Base-by-base conservation (phyloP, 2,797 vertebrate species). In the Diplodus sargus region DNA sequence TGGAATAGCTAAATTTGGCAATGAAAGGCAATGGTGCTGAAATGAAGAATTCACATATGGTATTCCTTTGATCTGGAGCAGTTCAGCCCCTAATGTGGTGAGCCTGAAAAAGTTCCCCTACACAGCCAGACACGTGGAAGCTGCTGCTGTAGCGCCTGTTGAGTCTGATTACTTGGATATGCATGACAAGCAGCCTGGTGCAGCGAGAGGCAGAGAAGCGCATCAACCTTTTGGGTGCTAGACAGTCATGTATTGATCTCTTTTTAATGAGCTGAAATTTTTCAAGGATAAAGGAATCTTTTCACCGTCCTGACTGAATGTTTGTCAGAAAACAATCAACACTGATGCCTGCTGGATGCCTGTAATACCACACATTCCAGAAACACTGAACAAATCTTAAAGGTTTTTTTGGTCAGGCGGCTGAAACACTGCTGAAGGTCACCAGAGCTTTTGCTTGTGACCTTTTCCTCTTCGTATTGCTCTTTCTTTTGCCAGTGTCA, bases 1-100 rank as follows among this genome's bases (percentile, higher is more conserved):
- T 78, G 79, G 83, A 82, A 74, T 15, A 66, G 72, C 48, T 79
- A 42, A 76, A 61, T 67, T 52, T 82, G 76, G 77, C 42, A 57
- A 49, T 78, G 47, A 84, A 81, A 83, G 59, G 71, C 78, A 74
- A 28, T 20, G 70, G 53, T 76, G 71, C 79, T 81, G 56, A 75
- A 28, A 23, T 81, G 81, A 81, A 74, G 57, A 62, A 74, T 73
- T 71, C 76, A 64, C 87, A 84, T 78, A 87, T 86, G 85, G 74
- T 22, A 9, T 60, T 65, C 22, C 60, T 88, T 88, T 90, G 87
- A 91, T 89, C 82, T 66, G 0, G 18, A 79, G 39, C 70, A 60
- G 72, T 65, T 68, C 73, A 78, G 52, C 47, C 8, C 9, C 18
- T 23, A 42, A 59, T 64, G 64, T 64, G 54, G 60, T 59, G 53